Evolutionary conservation across 2,797 vertebrate genomes (phyloP).

Genomic region (Oreochromis grahami): DNA sequence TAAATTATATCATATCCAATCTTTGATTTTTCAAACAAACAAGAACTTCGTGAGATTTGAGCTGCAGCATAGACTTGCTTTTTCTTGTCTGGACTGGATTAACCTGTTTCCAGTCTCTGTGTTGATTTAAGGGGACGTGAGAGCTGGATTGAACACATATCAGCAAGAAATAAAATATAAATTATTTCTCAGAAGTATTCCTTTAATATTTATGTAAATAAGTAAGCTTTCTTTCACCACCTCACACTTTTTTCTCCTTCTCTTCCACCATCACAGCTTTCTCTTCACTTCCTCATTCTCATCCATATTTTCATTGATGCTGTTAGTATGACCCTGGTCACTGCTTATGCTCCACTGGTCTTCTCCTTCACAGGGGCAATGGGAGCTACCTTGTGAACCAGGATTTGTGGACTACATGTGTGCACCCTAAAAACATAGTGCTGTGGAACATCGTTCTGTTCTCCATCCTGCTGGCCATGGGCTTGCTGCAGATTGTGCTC

Average conservation of each 20-base stretch:
- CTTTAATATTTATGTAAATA: background rate
- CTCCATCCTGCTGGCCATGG: constrained; percentile 76
- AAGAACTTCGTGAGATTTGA: background rate
- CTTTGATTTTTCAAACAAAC: background rate
- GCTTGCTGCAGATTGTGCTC: constrained; percentile 78
- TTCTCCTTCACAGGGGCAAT: constrained; percentile 27
- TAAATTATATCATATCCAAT: background rate
- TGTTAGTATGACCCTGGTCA: background rate
- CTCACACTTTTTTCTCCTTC: background rate
- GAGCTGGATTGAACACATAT: background rate
- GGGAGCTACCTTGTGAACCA: constrained; percentile 70
- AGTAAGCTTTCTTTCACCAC: background rate
- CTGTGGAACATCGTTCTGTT: constrained; percentile 87
- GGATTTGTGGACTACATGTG: constrained; percentile 60
- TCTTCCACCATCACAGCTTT: background rate
- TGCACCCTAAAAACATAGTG: constrained; percentile 74
- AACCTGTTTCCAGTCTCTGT: background rate
- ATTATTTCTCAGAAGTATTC: background rate
- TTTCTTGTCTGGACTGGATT: background rate
- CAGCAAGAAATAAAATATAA: background rate
- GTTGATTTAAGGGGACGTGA: background rate
- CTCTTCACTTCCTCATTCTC: background rate
- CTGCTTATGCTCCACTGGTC: background rate
- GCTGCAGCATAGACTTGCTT: accelerated
- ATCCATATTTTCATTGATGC: background rate